Evolutionary conservation across 2,797 vertebrate species (phyloP), one percentile per base, ranked within the genome.

Genomic region (Synanceia verrucosa): DNA sequence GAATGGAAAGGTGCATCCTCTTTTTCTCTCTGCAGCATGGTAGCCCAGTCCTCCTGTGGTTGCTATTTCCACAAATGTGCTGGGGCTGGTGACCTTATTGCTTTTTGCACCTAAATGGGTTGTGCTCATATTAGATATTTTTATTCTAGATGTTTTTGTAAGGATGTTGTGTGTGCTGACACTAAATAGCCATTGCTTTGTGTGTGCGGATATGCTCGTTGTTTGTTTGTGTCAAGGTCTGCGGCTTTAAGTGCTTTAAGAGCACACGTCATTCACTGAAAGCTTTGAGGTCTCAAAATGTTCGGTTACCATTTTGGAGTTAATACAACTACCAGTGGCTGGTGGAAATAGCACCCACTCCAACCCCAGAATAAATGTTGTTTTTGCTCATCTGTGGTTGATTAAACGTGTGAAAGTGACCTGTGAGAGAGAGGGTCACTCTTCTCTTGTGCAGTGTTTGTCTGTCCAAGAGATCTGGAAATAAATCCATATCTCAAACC

Each of bases 401-500:
- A 79, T 75, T 62, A 61, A 43, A 53, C 57, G 41, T 79, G 80
- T 51, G 21, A 56, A 65, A 34, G 58, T 61, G 57, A 79, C 69
- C 77, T 24, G 34, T 67, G 33, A 68, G 31, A 65, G 55, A 41
- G 52, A 21, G 43, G 69, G 39, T 65, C 69, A 31, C 21, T 23
- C 28, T 78, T 28, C 57, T 61, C 36, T 50, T 75, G 43, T 57
- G 34, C 47, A 9, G n/a, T 16, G 24, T 64, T 57, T 59, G 63
- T 24, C 34, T 76, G 52, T 33, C 47, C 16, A 57, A 71, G 36
- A 44, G 46, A 34, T 60, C 24, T 73, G n/a, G 62, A 79, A 79
- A 77, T 55, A 9, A 82, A 63, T 73, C 43, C 56, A 28, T 65
- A 61, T 76, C 73, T 83, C 60, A 50, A 70, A 73, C 67, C 65